phyloP scores from a whole-genome alignment of 2,797 vertebrate species.

The Phoeniculus purpureus region DNA sequence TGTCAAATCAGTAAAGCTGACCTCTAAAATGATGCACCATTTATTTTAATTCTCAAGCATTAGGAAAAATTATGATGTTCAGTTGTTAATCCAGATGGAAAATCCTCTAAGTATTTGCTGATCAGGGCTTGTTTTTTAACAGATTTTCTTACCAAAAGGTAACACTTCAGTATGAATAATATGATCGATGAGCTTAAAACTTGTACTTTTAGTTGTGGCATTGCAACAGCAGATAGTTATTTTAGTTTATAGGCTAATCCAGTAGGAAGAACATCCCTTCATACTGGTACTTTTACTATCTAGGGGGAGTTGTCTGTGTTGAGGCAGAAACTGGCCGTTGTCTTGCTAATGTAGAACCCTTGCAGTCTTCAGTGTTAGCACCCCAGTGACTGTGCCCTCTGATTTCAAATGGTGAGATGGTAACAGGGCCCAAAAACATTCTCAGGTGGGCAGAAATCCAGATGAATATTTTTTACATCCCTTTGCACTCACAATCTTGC shows the following conservation, averaged over 20 bases:
- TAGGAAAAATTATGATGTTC: slow-evolving; percentile 16
- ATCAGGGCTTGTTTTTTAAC: not conserved
- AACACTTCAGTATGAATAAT: not conserved
- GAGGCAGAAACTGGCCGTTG: not conserved
- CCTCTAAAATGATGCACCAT: slow-evolving; percentile 29
- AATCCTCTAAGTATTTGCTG: slow-evolving; percentile 30
- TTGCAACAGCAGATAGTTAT: not conserved
- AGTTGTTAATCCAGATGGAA: not conserved
- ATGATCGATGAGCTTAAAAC: slow-evolving; percentile 13
- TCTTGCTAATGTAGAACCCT: not conserved
- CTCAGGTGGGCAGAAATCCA: not conserved
- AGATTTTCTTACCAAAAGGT: not conserved
- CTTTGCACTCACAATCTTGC: not conserved
- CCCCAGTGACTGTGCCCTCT: not conserved
- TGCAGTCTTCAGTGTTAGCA: not conserved
- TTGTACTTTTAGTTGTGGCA: not conserved
- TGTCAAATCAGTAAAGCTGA: slow-evolving; percentile 56
- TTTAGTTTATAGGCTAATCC: not conserved
- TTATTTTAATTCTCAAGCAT: slow-evolving; percentile 46
- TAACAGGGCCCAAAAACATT: not conserved
- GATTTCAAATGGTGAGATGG: not conserved
- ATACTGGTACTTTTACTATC: not conserved
- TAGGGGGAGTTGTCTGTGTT: not conserved
- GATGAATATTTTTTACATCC: not conserved
- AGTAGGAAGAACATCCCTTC: not conserved